Evolutionary conservation across 2,797 vertebrate genomes (phyloP).

Genomic region (Sylvia borin): DNA sequence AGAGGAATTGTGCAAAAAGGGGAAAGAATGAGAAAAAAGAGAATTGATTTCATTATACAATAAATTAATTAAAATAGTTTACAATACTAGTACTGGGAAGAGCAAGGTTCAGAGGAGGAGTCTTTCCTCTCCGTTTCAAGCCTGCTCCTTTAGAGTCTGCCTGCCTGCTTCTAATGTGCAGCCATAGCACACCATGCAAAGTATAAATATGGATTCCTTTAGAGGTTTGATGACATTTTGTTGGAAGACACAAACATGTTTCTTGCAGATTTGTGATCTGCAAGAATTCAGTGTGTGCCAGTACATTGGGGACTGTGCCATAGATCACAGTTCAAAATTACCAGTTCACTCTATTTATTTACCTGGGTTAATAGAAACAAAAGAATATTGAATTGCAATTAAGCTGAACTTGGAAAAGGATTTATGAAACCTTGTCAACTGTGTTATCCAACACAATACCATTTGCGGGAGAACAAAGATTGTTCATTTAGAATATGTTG

Average conservation of each 20-base stretch:
- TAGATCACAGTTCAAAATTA: conserved; percentile 64
- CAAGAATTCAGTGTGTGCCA: conserved; percentile 59
- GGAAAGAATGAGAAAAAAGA: not conserved
- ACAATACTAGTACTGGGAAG: not conserved
- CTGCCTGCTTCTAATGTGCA: conserved; percentile 20
- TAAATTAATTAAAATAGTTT: conserved; percentile 7
- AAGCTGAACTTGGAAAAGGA: conserved; percentile 57
- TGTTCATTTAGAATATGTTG: conserved; percentile 58
- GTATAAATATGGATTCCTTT: conserved; percentile 62
- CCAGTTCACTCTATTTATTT: conserved; percentile 63
- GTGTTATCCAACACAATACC: conserved; percentile 58
- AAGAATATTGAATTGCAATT: conserved; percentile 57
- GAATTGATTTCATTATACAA: conserved; percentile 17
- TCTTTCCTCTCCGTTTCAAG: conserved; percentile 3
- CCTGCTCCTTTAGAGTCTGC: conserved; percentile 25
- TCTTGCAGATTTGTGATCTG: conserved; percentile 75
- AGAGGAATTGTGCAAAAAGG: not conserved
- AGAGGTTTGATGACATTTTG: conserved; percentile 69
- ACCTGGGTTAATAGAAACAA: conserved; percentile 66
- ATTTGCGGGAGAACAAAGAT: conserved; percentile 54
- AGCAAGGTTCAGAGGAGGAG: not conserved
- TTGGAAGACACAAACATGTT: conserved; percentile 61
- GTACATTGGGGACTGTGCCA: conserved; percentile 40
- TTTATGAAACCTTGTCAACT: conserved; percentile 58
- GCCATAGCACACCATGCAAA: not conserved